Evolutionary conservation across 2,888 invertebrate genomes (phyloP), one percentile per base, ranked within the genome.

Genomic region (Lordiphosa fenestrarum): DNA sequence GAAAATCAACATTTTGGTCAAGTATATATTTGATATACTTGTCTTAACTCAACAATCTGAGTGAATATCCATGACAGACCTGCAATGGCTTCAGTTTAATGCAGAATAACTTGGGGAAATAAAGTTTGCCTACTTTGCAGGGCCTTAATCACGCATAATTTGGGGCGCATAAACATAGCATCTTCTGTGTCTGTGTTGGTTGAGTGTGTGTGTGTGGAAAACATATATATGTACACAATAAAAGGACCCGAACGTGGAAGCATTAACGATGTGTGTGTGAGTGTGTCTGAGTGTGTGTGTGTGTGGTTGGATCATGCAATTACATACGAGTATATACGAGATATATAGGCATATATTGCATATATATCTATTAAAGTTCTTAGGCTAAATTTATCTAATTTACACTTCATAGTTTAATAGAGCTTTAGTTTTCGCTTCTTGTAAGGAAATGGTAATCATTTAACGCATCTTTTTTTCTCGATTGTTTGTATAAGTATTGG

Each of bases 301-400:
- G 25, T 46, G 42, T 50, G 44, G 35, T 30, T 53, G 6, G 25
- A n/a, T 49, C 30, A 54, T 40, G 49, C 42, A 44, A 48, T 44
- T 53, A 53, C 38, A 44, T 55, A 33, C 53, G 53, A 56, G 33
- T 47, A 57, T 57, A 62, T 59, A 53, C 30, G 30, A 30, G 30
- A 30, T 55, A 25, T 13, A 53, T 13, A 53, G 44, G 33, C 47
- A 49, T 21, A 37, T 33, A 35, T 21, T 25, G 39, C 25, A 15
- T 15, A 12, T 35, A 19, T 19, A 19, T 19, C 3, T 19, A 19
- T 66, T 42, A 67, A 67, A 60, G 39, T 73, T 47, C 6, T 30
- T 30, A 30, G 1, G 10, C 66, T 76, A 76, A 66, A 41, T 47
- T 62, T 68, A 74, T 57, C 48, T 73, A 76, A 69, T 76, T 39